A percentile compares a stretch with the other conserved stretches of the same genome.
These are phyloP conservation scores for Aphidoletes aphidimyza DNA, from an alignment of 2,888 invertebrate genomes.

Conservation along the genomic window DNA sequence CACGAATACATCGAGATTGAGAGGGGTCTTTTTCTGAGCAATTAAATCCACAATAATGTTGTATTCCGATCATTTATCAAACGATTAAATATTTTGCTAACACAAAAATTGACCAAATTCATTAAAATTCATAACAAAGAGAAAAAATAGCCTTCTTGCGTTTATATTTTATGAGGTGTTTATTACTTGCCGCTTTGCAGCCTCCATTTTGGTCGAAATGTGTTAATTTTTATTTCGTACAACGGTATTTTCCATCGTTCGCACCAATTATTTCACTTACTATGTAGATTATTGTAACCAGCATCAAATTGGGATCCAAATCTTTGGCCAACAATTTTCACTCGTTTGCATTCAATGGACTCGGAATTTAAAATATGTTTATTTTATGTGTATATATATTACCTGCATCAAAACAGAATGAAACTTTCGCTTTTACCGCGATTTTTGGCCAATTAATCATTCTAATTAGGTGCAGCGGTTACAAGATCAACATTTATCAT, in stretches of 20 bases:
- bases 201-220: background rate
- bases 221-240: constrained; percentile 27
- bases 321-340: constrained; percentile 13
- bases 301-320: background rate
- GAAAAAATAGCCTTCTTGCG: background rate
- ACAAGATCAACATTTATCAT: background rate
- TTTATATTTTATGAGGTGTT: constrained; percentile 1
- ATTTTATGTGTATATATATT: background rate
- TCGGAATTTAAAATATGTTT: background rate
- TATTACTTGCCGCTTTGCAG: background rate
- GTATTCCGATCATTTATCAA: too few relatives aligned
- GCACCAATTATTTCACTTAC: background rate
- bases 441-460: constrained; percentile 7
- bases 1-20: too few relatives aligned
- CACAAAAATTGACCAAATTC: background rate
- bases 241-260: background rate
- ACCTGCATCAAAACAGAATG: background rate
- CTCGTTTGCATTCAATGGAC: background rate
- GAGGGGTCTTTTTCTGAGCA: too few relatives aligned
- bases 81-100: background rate
- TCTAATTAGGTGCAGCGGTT: background rate
- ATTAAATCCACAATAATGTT: too few relatives aligned
- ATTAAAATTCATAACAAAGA: constrained; percentile 1
- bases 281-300: too few relatives aligned
- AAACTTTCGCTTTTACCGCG: constrained; percentile 18